phyloP scores from a whole-genome alignment of 2,113 vertebrate species.

The Nothoprocta pentlandii region DNA sequence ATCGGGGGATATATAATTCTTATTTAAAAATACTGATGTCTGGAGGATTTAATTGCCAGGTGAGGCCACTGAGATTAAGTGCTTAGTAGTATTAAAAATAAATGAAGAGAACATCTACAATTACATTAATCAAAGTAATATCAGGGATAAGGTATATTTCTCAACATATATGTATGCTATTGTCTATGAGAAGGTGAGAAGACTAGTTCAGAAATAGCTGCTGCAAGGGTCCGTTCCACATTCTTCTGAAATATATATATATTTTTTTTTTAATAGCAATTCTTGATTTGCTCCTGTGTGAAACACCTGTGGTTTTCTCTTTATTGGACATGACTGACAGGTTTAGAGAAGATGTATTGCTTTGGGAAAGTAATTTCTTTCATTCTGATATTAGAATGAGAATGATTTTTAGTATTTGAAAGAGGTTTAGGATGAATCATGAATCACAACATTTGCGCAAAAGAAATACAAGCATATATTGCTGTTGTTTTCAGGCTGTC shows the following conservation, averaged over 20 bases:
- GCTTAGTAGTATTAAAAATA: background rate
- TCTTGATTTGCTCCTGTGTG: background rate
- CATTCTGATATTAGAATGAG: background rate
- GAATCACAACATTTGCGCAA: background rate
- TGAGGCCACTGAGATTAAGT: background rate
- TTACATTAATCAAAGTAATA: background rate
- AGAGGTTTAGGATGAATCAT: background rate
- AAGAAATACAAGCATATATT: background rate
- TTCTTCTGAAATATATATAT: no score
- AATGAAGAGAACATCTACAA: background rate
- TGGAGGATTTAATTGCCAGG: background rate
- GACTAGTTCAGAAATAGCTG: background rate
- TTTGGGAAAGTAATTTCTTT: background rate
- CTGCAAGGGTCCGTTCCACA: background rate
- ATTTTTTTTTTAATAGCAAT: no score
- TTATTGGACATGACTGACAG: background rate
- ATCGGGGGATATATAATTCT: background rate
- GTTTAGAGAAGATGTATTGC: background rate
- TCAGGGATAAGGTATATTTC: background rate
- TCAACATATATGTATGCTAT: background rate
- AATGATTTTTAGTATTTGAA: background rate
- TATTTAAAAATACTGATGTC: background rate
- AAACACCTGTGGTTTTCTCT: background rate
- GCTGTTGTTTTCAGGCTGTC: background rate
- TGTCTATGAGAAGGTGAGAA: background rate